Evolutionary conservation across 1,140 invertebrate species (phyloP).

Genomic region (Lepidostoma basale): DNA sequence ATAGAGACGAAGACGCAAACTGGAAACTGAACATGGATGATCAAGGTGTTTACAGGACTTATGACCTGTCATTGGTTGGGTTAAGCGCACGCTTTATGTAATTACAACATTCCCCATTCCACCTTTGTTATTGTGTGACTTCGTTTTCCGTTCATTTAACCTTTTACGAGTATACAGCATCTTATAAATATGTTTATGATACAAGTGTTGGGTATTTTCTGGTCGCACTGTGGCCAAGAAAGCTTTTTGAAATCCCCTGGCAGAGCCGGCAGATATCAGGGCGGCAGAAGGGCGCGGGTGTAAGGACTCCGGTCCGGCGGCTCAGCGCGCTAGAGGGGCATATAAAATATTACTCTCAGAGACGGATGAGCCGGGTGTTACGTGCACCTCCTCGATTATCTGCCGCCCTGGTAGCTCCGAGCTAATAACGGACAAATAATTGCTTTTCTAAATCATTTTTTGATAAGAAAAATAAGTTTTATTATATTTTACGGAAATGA

Average conservation of each 20-base stretch:
- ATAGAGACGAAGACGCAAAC: too few relatives aligned
- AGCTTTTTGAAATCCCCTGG: slow-evolving; percentile 30
- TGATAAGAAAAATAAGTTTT: too few relatives aligned
- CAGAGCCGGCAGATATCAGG: slow-evolving; percentile 19
- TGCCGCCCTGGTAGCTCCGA: not conserved
- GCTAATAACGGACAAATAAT: not conserved
- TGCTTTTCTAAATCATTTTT: not conserved
- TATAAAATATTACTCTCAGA: slow-evolving; percentile 35
- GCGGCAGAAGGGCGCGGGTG: slow-evolving; percentile 1
- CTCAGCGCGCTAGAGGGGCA: slow-evolving; percentile 27
- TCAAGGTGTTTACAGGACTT: too few relatives aligned
- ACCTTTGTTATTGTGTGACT: too few relatives aligned
- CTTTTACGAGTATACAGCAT: too few relatives aligned
- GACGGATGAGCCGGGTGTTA: slow-evolving; percentile 29
- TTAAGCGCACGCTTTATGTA: too few relatives aligned
- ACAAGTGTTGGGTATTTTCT: slow-evolving; percentile 26
- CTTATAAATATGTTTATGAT: too few relatives aligned
- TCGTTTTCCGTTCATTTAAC: too few relatives aligned
- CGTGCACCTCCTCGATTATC: not conserved
- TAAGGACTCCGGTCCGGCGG: slow-evolving; percentile 31
- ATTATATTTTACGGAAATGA: too few relatives aligned
- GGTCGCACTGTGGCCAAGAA: slow-evolving; percentile 13
- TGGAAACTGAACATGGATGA: too few relatives aligned
- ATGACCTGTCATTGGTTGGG: too few relatives aligned
- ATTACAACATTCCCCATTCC: too few relatives aligned